These are phyloP conservation scores for Apolygus lucorum DNA, from an alignment of 1,140 invertebrate genomes.

Conservation along the genomic window DNA sequence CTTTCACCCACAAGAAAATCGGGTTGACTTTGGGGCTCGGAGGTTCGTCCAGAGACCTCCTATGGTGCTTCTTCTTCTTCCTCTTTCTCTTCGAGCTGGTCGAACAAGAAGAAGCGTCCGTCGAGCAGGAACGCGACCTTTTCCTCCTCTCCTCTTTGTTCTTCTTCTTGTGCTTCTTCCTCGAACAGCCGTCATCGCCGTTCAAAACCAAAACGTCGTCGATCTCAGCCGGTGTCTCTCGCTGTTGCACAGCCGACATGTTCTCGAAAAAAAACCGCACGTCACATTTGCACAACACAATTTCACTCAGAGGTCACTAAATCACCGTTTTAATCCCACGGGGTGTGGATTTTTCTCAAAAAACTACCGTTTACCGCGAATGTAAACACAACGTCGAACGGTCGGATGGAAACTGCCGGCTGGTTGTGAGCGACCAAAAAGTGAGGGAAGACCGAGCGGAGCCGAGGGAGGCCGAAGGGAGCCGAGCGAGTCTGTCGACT, in stretches of 20 bases:
- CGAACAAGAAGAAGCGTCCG: conserved; percentile 29
- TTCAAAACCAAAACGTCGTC: background rate
- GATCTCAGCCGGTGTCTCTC: conserved; percentile 12
- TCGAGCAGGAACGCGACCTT: conserved; percentile 29
- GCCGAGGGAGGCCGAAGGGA: background rate
- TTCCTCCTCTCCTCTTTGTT: conserved; percentile 27
- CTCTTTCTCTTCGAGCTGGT: conserved; percentile 24
- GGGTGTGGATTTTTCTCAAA: too few relatives aligned
- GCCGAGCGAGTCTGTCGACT: background rate
- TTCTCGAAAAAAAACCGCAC: background rate
- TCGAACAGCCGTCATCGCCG: background rate
- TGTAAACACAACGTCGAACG: background rate
- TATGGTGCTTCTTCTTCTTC: conserved; percentile 30
- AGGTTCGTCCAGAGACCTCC: conserved; percentile 19
- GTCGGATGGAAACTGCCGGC: conserved; percentile 1
- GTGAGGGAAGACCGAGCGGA: conserved; percentile 4
- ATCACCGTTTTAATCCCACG: background rate
- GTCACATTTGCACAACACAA: conserved; percentile 16
- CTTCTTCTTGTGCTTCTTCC: conserved; percentile 24
- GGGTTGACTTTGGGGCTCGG: conserved; percentile 55
- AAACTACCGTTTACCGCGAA: too few relatives aligned
- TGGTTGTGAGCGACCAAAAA: background rate
- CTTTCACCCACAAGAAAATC: conserved; percentile 71
- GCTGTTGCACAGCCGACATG: background rate
- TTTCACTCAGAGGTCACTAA: background rate